Conservation (phyloP, 2,113 vertebrate genomes). For the Cyphomyrus discorhynchus region DNA sequence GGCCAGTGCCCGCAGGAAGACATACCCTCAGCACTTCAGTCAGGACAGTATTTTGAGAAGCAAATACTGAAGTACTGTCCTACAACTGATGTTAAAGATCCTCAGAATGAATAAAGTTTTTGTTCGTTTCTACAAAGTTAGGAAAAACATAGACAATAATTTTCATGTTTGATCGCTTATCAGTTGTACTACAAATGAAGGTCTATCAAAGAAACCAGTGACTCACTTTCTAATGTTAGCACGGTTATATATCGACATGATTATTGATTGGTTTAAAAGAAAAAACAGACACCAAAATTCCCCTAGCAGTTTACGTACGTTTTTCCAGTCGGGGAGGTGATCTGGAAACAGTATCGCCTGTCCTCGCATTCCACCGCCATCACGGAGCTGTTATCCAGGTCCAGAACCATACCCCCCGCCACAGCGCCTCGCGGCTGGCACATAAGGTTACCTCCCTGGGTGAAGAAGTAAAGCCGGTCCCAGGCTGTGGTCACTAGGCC, state of each 20-base stretch:
- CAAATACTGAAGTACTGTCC: background rate
- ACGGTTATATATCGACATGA: background rate
- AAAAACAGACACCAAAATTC: background rate
- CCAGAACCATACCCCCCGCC: constrained; percentile 90
- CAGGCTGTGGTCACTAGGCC: constrained; percentile 93
- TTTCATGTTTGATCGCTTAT: background rate
- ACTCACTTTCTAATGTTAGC: background rate
- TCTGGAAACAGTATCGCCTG: constrained; percentile 94
- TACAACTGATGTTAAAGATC: background rate
- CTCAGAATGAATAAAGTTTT: background rate
- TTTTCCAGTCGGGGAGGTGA: constrained; percentile 88
- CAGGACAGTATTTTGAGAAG: background rate
- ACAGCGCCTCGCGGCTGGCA: constrained; percentile 92
- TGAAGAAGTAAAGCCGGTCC: constrained; percentile 97
- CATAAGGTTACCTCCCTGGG: constrained; percentile 97
- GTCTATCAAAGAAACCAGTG: background rate
- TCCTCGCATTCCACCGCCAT: constrained; percentile 97
- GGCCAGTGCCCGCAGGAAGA: background rate
- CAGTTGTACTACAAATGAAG: background rate
- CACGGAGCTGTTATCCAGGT: constrained; percentile 97
- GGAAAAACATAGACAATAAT: background rate
- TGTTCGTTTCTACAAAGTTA: background rate
- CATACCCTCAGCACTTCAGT: background rate
- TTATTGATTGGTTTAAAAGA: background rate
- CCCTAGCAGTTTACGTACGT: constrained; percentile 55